phyloP scores from a whole-genome alignment of 2,797 vertebrate genomes.

The Siniperca obscura region DNA sequence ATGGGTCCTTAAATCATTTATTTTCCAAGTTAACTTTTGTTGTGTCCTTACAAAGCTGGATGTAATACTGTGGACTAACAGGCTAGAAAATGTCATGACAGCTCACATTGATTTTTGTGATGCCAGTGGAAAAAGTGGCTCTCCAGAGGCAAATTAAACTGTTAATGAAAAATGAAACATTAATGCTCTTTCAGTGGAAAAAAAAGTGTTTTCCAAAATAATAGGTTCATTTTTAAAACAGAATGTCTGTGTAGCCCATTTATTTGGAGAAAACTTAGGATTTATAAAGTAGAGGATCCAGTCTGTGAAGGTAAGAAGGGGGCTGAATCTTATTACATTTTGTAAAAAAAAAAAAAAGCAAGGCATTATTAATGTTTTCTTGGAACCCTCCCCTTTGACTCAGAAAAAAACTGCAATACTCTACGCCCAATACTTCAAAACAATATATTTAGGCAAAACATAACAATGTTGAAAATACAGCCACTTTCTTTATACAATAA shows the following conservation, averaged over 20 bases:
- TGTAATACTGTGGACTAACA: not conserved
- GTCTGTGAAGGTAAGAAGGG: not conserved
- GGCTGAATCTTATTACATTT: not conserved
- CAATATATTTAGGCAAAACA: not conserved
- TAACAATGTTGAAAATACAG: too few relatives aligned
- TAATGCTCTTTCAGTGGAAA: not conserved
- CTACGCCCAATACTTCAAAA: too few relatives aligned
- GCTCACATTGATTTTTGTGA: conserved; percentile 1
- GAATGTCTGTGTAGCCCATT: not conserved
- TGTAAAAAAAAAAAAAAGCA: not conserved
- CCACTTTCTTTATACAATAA: not conserved
- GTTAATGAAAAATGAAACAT: conserved; percentile 3
- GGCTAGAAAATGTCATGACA: not conserved
- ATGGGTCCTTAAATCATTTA: not conserved
- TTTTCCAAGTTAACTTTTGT: not conserved
- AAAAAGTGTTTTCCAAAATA: not conserved
- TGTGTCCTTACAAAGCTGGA: not conserved
- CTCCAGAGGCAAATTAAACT: not conserved
- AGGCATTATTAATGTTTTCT: not conserved
- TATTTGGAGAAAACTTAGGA: not conserved
- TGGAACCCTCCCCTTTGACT: not conserved
- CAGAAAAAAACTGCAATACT: too few relatives aligned
- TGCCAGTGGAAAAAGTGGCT: not conserved
- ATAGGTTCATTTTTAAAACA: not conserved
- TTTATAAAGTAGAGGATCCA: not conserved